These are phyloP conservation scores for Bombus balteatus DNA, from an alignment of 1,140 invertebrate genomes.

Conservation along the genomic window DNA sequence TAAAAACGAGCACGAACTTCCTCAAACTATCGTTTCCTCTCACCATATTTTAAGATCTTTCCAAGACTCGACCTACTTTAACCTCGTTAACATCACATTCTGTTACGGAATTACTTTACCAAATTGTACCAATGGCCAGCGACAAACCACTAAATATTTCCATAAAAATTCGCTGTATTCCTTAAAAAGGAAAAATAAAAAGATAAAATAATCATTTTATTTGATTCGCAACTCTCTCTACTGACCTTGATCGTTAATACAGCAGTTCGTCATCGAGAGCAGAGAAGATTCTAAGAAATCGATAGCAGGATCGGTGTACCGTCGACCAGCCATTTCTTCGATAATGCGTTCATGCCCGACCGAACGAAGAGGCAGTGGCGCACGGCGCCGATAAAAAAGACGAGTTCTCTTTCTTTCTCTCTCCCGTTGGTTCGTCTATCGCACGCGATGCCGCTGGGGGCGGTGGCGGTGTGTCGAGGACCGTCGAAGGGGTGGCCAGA, in stretches of 20 bases:
- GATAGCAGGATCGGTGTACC: constrained; percentile 3
- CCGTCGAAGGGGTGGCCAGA: constrained; percentile 68
- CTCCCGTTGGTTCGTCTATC: constrained; percentile 70
- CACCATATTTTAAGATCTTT: neutral
- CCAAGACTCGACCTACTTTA: neutral
- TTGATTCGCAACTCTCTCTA: neutral
- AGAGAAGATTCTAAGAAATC: neutral
- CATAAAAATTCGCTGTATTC: no score
- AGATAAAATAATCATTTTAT: no score
- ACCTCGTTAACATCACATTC: neutral
- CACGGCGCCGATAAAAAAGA: constrained; percentile 81
- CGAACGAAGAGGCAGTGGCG: constrained; percentile 78
- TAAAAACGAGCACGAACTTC: neutral
- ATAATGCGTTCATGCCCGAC: constrained; percentile 79
- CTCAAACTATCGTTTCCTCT: neutral
- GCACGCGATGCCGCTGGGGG: constrained; percentile 64
- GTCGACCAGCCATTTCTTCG: constrained; percentile 80
- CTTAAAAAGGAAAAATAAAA: no score
- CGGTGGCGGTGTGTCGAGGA: constrained; percentile 71
- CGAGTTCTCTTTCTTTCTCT: constrained; percentile 61
- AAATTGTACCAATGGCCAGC: no score
- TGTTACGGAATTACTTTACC: neutral
- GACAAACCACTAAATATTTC: neutral
- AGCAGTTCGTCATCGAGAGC: neutral
- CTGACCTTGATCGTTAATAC: neutral